Base-by-base conservation (phyloP, 2,113 vertebrate species). In the Grantiella picta region DNA sequence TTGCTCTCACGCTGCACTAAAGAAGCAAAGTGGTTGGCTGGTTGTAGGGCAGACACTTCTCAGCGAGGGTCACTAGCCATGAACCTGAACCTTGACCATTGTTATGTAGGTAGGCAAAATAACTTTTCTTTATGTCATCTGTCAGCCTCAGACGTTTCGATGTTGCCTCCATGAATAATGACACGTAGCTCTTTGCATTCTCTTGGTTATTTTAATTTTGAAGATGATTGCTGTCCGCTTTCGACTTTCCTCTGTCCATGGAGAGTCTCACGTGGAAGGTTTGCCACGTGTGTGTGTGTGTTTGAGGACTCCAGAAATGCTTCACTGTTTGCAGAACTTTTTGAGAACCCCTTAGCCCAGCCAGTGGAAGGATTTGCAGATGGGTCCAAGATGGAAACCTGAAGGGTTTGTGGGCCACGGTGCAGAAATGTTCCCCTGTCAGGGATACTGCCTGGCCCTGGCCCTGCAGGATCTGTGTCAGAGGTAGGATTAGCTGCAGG, bases 61-160 rank as follows among this genome's bases (percentile, higher is more conserved):
- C 99, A 98, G 99, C 98, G 98, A 98, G 98, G 99, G 99, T 99
- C 99, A 98, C 99, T 98, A 98, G 98, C 98, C 98, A 98, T 99
- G 99, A 99, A 98, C 97, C 98, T 95, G 98, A 98, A 97, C 98
- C 98, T 96, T 98, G 98, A 98, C 97, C 98, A 97, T 97, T 98
- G 98, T 98, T 99, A 98, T 99, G 99, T 99, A 99, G 99, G 99
- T 99, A 99, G 99, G 99, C 98, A 97, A 97, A 98, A 98, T 98
- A 97, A 92, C 98, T 98, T 99, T 98, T 98, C 97, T 98, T 97
- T 97, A 96, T 98, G 96, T 97, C 96, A 97, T 94, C 97, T 98
- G 95, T 98, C 97, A 97, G 97, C 97, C 95, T 96, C 97, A 94
- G 96, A 96, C 59, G 82, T 97, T 97, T 96, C 59, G 90, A 81